phyloP scores from a whole-genome alignment of 2,888 invertebrate species.

The Nemotelus pantherinus region DNA sequence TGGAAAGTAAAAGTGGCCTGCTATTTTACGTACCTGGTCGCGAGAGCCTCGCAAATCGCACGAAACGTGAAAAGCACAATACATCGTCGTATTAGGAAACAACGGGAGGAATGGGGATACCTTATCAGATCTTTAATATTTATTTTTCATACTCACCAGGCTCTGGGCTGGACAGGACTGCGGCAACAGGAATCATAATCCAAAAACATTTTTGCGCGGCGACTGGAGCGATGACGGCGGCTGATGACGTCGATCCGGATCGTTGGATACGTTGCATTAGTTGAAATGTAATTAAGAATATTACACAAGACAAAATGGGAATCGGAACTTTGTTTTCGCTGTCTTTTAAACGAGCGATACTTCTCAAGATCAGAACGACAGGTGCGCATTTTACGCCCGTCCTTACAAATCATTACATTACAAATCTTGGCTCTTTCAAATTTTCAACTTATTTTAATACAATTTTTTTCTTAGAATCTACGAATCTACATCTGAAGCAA shows the following conservation, averaged over 20 bases:
- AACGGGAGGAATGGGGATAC: too few species aligned
- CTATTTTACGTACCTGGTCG: too few species aligned
- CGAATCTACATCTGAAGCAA: too few species aligned
- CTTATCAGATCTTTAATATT: too few species aligned
- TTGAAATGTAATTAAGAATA: too few species aligned
- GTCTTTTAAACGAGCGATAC: too few species aligned
- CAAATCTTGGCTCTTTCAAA: not conserved
- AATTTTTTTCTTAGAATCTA: too few species aligned
- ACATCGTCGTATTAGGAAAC: too few species aligned
- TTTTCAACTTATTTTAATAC: too few species aligned
- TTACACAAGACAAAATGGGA: not conserved
- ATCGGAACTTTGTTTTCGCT: not conserved
- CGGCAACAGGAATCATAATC: slow-evolving; percentile 21
- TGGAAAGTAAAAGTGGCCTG: too few species aligned
- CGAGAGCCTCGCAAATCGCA: too few species aligned
- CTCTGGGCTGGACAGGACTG: not conserved
- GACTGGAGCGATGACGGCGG: slow-evolving; percentile 1
- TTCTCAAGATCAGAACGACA: not conserved
- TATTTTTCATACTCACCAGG: slow-evolving; percentile 11
- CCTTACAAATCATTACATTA: slow-evolving; percentile 23
- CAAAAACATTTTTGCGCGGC: slow-evolving; percentile 31
- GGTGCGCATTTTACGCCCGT: slow-evolving; percentile 10
- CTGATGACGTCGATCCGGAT: not conserved
- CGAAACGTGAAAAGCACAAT: too few species aligned
- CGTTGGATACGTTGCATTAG: not conserved